These are phyloP conservation scores for Pyrrhia umbra DNA, from an alignment of 2,888 invertebrate genomes.

Conservation along the genomic window DNA sequence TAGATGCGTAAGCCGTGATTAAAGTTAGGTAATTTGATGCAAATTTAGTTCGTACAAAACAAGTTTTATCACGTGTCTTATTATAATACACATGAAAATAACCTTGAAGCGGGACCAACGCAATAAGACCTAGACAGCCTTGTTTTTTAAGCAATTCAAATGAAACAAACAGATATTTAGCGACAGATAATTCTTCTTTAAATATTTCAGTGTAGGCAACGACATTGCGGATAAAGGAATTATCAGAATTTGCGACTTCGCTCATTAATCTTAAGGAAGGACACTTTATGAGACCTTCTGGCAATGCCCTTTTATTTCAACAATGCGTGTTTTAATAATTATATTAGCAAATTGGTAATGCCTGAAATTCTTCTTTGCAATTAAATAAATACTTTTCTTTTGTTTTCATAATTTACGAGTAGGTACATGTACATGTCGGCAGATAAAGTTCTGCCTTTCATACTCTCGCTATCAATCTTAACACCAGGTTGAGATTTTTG, in stretches of 20 bases:
- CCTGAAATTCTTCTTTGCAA: neutral
- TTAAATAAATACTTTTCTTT: neutral
- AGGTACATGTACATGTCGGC: too few species aligned
- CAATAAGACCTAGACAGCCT: neutral
- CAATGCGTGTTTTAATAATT: slow-evolving; percentile 10
- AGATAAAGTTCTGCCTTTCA: too few species aligned
- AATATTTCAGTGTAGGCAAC: neutral
- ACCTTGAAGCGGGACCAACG: slow-evolving; percentile 2
- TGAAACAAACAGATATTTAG: neutral
- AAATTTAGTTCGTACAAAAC: neutral
- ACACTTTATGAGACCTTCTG: slow-evolving; percentile 1
- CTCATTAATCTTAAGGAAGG: slow-evolving; percentile 6
- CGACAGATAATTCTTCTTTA: neutral
- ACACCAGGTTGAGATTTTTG: too few species aligned
- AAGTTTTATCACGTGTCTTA: neutral
- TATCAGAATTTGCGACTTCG: slow-evolving; percentile 2
- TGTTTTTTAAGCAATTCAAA: slow-evolving; percentile 7
- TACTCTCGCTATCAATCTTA: too few species aligned
- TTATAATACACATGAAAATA: neutral
- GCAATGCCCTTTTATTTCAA: slow-evolving; percentile 15
- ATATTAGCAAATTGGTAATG: neutral
- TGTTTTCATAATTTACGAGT: neutral
- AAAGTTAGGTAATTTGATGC: neutral
- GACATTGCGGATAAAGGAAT: slow-evolving; percentile 5
- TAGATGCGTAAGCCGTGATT: neutral